Evolutionary conservation across 2,888 invertebrate species (phyloP).

Genomic region (Plutella xylostella): DNA sequence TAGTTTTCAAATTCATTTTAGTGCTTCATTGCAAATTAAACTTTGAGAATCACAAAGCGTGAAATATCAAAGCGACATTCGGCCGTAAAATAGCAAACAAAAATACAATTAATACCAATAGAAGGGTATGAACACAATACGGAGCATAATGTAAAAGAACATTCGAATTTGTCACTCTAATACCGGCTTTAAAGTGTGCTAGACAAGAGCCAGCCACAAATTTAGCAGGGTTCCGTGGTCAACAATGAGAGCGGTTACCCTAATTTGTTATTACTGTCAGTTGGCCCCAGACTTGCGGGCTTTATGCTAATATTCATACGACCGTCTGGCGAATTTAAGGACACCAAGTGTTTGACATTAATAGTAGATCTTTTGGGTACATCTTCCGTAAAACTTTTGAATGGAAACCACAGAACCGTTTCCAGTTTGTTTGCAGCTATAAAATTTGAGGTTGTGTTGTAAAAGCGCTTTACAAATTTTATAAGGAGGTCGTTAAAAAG

Average conservation of each 20-base stretch:
- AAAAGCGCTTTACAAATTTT: too few species aligned
- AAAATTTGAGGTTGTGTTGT: too few species aligned
- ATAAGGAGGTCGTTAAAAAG: too few species aligned
- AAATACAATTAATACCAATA: slow-evolving; percentile 50
- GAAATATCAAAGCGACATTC: slow-evolving; percentile 32
- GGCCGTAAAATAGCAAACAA: slow-evolving; percentile 54
- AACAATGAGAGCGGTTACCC: slow-evolving; percentile 43
- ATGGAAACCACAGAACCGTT: too few species aligned
- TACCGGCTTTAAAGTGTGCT: not conserved
- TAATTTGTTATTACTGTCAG: slow-evolving; percentile 57
- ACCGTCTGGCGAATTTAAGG: slow-evolving; percentile 17
- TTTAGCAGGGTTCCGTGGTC: slow-evolving; percentile 20
- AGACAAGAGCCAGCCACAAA: not conserved
- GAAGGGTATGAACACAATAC: slow-evolving; percentile 42
- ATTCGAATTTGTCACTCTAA: not conserved
- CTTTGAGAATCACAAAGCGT: slow-evolving; percentile 18
- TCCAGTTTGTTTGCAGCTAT: too few species aligned
- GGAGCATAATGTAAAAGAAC: not conserved
- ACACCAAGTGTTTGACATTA: too few species aligned
- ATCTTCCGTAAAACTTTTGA: too few species aligned
- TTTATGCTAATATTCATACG: slow-evolving; percentile 42
- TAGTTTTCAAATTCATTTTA: too few species aligned
- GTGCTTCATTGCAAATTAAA: too few species aligned
- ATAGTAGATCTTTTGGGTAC: too few species aligned
- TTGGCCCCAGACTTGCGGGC: slow-evolving; percentile 39